phyloP scores from a whole-genome alignment of 92 coral and sea anemone species.

The Muricea muricata region DNA sequence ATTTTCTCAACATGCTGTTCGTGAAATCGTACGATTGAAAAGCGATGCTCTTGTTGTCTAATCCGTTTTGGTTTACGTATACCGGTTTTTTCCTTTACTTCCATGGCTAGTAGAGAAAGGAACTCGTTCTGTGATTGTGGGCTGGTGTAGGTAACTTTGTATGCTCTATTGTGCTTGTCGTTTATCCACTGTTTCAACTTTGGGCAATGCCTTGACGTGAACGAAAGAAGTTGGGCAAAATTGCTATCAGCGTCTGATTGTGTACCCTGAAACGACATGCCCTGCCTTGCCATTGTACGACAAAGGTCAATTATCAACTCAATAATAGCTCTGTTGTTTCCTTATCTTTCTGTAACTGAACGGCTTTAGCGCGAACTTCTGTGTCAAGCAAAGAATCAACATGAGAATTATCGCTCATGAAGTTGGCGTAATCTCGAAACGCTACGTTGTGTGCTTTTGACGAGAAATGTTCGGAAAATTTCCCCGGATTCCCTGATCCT shows the following conservation, averaged over 20 bases:
- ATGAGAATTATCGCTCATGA: constrained; percentile 9
- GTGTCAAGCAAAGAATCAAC: constrained; percentile 23
- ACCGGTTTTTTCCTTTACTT: background rate
- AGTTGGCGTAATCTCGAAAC: constrained; percentile 15
- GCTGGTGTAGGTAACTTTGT: constrained; percentile 28
- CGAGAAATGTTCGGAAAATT: constrained; percentile 22
- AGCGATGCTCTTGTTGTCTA: constrained; percentile 17
- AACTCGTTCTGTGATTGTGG: constrained; percentile 28
- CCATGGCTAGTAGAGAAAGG: constrained; percentile 17
- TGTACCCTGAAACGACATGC: constrained; percentile 10
- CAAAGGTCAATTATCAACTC: constrained; percentile 8
- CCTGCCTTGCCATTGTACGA: constrained; percentile 18
- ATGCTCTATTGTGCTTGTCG: constrained; percentile 23
- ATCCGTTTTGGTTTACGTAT: background rate
- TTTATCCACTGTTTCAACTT: constrained; percentile 27
- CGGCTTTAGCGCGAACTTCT: constrained; percentile 16
- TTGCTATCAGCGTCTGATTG: constrained; percentile 28
- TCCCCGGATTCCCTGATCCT: constrained; percentile 9
- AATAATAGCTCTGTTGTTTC: constrained; percentile 19
- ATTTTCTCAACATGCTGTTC: constrained; percentile 6
- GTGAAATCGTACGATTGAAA: constrained; percentile 23
- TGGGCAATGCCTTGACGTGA: constrained; percentile 26
- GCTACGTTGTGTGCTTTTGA: constrained; percentile 16
- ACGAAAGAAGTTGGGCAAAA: constrained; percentile 25
- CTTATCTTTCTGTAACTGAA: constrained; percentile 27